These are phyloP conservation scores for Plusia festucae DNA, from an alignment of 2,888 invertebrate species.

Conservation along the genomic window DNA sequence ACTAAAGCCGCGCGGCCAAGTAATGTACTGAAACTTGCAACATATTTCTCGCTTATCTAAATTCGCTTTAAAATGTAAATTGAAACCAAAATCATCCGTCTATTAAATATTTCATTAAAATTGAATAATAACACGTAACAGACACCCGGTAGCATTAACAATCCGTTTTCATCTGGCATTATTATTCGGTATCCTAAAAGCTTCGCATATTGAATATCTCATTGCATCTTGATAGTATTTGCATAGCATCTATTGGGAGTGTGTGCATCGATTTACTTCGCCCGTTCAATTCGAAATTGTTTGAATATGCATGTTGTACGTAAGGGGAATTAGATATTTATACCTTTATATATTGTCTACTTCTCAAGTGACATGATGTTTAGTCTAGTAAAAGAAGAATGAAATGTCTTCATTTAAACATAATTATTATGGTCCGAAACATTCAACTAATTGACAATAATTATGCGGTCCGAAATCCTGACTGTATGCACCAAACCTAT, in stretches of 20 bases:
- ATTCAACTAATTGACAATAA: too few relatives aligned
- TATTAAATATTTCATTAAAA: background rate
- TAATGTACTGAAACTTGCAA: too few relatives aligned
- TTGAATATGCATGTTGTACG: slow-evolving; percentile 1
- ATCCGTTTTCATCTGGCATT: background rate
- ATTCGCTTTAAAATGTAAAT: background rate
- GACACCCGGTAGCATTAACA: background rate
- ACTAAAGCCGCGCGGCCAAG: too few relatives aligned
- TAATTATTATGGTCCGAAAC: too few relatives aligned
- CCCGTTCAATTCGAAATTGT: slow-evolving; percentile 12
- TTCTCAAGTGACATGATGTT: background rate
- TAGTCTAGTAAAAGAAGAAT: too few relatives aligned
- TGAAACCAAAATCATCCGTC: slow-evolving; percentile 30
- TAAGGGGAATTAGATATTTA: background rate
- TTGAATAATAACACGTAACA: background rate
- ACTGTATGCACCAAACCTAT: background rate
- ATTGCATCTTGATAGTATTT: slow-evolving; percentile 48
- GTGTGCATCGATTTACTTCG: slow-evolving; percentile 14
- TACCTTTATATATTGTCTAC: background rate
- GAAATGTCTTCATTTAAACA: too few relatives aligned
- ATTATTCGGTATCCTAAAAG: slow-evolving; percentile 17
- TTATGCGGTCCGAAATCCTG: too few relatives aligned
- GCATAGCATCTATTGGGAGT: slow-evolving; percentile 34
- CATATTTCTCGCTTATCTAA: too few relatives aligned
- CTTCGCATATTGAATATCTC: slow-evolving; percentile 39